phyloP scores from a whole-genome alignment of 1,140 invertebrate species.

The Camponotus pennsylvanicus region DNA sequence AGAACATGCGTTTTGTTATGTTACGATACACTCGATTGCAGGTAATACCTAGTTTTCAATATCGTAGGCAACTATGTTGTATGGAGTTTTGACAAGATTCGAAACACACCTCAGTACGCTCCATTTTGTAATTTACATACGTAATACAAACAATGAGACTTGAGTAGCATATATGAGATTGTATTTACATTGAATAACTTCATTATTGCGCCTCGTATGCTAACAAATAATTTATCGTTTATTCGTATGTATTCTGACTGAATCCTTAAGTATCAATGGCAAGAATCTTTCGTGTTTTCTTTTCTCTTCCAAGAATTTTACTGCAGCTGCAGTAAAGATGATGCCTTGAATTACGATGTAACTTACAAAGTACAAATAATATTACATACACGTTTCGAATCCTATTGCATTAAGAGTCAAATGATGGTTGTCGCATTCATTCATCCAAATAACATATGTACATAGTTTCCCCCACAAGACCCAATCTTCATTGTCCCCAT shows the following conservation, averaged over 20 bases:
- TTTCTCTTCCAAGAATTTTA: conserved; percentile 31
- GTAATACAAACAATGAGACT: conserved; percentile 76
- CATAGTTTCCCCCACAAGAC: conserved; percentile 78
- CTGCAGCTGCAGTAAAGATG: conserved; percentile 53
- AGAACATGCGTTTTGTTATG: conserved; percentile 83
- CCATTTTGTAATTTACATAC: conserved; percentile 84
- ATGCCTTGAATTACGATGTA: conserved; percentile 81
- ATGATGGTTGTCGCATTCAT: conserved; percentile 84
- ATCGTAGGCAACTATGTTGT: conserved; percentile 85
- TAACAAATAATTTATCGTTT: conserved; percentile 60
- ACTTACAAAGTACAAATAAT: conserved; percentile 82
- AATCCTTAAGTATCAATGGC: conserved; percentile 35
- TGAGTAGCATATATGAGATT: conserved; percentile 64
- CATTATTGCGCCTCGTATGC: conserved; percentile 62
- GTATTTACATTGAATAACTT: conserved; percentile 77
- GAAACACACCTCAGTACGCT: conserved; percentile 83
- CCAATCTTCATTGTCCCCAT: conserved; percentile 1
- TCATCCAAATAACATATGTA: conserved; percentile 86
- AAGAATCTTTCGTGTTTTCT: conserved; percentile 31
- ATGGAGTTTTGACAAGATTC: conserved; percentile 85
- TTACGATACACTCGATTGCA: conserved; percentile 84
- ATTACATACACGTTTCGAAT: conserved; percentile 83
- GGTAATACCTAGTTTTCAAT: conserved; percentile 82
- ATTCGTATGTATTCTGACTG: conserved; percentile 51
- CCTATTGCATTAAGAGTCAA: conserved; percentile 79